Percentiles rank a stretch among this genome's conserved stretches.
Evolutionary conservation across 2,888 invertebrate species (phyloP).

Genomic region (Athalia circularis): DNA sequence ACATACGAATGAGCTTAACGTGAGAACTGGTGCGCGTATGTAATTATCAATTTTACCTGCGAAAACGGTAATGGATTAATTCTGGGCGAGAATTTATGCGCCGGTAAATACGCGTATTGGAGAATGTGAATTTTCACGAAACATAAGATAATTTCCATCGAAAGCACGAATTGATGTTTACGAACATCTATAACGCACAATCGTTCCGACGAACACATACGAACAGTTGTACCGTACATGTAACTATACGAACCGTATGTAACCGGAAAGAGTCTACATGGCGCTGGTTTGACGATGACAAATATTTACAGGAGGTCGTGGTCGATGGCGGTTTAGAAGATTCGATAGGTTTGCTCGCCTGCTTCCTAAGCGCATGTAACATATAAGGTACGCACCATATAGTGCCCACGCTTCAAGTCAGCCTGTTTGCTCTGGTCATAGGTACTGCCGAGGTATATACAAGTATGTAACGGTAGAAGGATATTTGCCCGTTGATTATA

Average conservation of each 20-base stretch:
- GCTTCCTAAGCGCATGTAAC: not conserved
- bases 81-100: too few species aligned
- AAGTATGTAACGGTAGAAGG: not conserved
- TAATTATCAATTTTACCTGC: too few species aligned
- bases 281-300: slow-evolving; percentile 55
- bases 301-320: slow-evolving; percentile 67
- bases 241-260: too few species aligned
- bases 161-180: not conserved
- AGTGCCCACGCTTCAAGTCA: not conserved
- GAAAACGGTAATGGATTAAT: too few species aligned
- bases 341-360: slow-evolving; percentile 31
- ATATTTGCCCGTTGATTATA: not conserved
- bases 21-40: too few species aligned
- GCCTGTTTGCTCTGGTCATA: slow-evolving; percentile 37
- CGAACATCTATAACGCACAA: too few species aligned
- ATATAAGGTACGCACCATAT: not conserved
- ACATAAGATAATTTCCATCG: too few species aligned
- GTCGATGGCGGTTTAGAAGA: slow-evolving; percentile 51
- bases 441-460: slow-evolving; percentile 3
- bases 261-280: slow-evolving; percentile 44
- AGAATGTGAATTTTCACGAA: too few species aligned
- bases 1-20: too few species aligned
- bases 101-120: too few species aligned
- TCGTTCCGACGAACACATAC: too few species aligned
- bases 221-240: too few species aligned